These are phyloP conservation scores for Phyto melanocephala DNA, from an alignment of 2,888 invertebrate species.

Conservation along the genomic window DNA sequence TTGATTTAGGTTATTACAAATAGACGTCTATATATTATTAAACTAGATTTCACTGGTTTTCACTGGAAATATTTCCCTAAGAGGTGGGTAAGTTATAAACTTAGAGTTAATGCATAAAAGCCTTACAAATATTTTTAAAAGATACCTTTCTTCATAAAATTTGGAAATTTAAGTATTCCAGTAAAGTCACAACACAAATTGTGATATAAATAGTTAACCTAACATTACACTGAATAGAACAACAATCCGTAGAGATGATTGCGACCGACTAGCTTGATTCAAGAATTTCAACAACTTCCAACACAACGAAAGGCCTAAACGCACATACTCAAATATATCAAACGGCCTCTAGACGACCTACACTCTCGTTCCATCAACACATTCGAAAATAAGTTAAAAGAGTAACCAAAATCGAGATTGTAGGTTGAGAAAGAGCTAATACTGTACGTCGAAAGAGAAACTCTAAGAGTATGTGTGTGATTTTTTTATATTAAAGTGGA, in stretches of 20 bases:
- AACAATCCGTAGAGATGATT: not conserved
- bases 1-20: too few relatives aligned
- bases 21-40: too few relatives aligned
- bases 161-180: too few relatives aligned
- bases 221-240: not conserved
- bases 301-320: slow-evolving; percentile 11
- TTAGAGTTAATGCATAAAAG: too few relatives aligned
- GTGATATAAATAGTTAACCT: not conserved
- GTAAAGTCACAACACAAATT: not conserved
- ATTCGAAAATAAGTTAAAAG: not conserved
- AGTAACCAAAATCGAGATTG: not conserved
- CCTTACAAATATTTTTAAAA: too few relatives aligned
- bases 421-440: not conserved
- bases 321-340: slow-evolving; percentile 47
- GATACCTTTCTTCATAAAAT: too few relatives aligned
- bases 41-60: too few relatives aligned
- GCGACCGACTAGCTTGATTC: slow-evolving; percentile 2
- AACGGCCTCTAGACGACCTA: slow-evolving; percentile 78
- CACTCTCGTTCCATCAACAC: slow-evolving; percentile 64
- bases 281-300: slow-evolving; percentile 16
- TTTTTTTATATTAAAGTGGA: slow-evolving; percentile 40
- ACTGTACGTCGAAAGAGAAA: not conserved
- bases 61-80: too few relatives aligned
- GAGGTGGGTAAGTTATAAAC: too few relatives aligned
- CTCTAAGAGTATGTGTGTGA: not conserved